A percentile compares a stretch with the other conserved stretches of the same genome.
phyloP scores from a whole-genome alignment of 2,797 vertebrate genomes.

The Catamblyrhynchus diadema region DNA sequence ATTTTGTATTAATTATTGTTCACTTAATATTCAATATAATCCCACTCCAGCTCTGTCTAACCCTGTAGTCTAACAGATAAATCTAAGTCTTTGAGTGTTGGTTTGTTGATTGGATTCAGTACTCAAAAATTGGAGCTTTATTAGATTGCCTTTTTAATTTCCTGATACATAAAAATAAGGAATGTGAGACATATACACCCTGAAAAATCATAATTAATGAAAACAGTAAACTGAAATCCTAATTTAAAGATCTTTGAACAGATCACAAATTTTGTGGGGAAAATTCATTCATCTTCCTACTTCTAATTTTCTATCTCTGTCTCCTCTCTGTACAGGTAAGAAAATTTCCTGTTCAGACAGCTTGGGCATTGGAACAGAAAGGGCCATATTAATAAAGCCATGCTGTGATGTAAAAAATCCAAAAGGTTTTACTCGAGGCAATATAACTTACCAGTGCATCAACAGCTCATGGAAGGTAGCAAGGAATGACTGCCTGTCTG shows the following conservation, averaged over 20 bases:
- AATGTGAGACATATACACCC: not conserved
- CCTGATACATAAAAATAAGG: not conserved
- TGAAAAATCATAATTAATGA: not conserved
- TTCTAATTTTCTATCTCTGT: not conserved
- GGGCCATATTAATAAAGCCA: slow-evolving; percentile 15
- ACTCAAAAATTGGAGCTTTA: not conserved
- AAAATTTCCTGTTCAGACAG: slow-evolving; percentile 32
- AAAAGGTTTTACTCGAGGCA: not conserved
- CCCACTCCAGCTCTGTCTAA: not conserved
- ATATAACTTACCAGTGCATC: slow-evolving; percentile 48
- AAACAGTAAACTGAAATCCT: not conserved
- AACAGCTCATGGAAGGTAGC: not conserved
- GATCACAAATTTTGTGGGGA: not conserved
- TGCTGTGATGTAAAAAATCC: not conserved
- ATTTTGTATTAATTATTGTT: not conserved
- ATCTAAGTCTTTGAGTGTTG: not conserved
- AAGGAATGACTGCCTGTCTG: slow-evolving; percentile 54
- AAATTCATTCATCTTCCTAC: not conserved
- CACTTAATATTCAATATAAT: not conserved
- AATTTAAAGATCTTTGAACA: not conserved
- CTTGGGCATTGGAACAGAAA: slow-evolving; percentile 42
- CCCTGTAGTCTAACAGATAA: not conserved
- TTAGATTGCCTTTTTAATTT: not conserved
- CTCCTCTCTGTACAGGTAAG: slow-evolving; percentile 25
- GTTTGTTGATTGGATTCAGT: not conserved